These are phyloP conservation scores for Rhabditoides inermis DNA, from an alignment of 2,888 invertebrate species.

Conservation along the genomic window DNA sequence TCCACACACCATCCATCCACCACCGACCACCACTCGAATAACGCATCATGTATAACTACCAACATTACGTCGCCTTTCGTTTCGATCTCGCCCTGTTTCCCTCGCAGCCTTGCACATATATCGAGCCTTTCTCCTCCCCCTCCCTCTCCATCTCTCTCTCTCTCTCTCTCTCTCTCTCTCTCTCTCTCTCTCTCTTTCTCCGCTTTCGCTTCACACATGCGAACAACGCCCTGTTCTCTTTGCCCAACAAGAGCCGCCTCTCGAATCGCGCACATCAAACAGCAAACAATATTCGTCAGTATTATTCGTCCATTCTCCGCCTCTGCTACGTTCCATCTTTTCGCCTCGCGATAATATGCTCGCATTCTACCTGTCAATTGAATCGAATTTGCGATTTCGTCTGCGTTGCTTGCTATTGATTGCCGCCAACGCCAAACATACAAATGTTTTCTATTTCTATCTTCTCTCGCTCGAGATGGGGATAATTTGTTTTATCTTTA, in stretches of 20 bases:
- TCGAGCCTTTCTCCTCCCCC: conserved; percentile 9
- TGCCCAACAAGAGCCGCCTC: conserved; percentile 3
- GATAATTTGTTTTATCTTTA: no score
- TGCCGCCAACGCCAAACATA: no score
- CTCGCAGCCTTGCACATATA: conserved; percentile 3
- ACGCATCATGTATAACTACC: no score
- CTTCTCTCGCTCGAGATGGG: no score
- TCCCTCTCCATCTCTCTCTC: conserved; percentile 5
- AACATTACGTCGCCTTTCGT: no score
- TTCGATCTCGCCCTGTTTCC: neutral
- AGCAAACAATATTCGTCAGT: neutral
- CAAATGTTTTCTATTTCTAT: no score
- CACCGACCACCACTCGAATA: no score
- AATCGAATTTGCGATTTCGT: no score
- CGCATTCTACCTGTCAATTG: no score
- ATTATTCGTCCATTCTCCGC: conserved; percentile 1
- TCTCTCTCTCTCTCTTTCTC: neutral
- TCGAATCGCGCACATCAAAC: neutral
- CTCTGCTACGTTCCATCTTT: neutral
- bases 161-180: neutral
- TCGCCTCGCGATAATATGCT: no score
- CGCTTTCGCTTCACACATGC: conserved; percentile 1
- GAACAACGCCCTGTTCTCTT: neutral
- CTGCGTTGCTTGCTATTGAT: no score
- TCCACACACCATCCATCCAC: no score